Percentiles rank a stretch among this genome's conserved stretches.
phyloP scores from a whole-genome alignment of 2,797 vertebrate species.

The Tympanoctomys barrerae region DNA sequence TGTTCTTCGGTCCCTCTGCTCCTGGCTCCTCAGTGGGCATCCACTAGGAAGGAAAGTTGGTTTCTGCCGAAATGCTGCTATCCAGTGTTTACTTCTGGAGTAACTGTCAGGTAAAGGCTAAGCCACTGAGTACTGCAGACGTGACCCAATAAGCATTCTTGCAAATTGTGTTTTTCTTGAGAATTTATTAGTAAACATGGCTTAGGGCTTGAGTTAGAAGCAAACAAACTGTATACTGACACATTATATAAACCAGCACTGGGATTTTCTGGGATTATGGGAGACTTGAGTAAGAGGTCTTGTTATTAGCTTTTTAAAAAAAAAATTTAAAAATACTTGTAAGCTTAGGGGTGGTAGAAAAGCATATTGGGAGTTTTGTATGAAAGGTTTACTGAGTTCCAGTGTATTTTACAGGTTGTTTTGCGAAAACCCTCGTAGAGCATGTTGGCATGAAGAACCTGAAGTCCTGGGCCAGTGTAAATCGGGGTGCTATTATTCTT shows the following conservation, averaged over 20 bases:
- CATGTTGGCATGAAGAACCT: slow-evolving; percentile 92
- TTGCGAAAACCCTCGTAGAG: slow-evolving; percentile 93
- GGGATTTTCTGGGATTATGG: slow-evolving; percentile 25
- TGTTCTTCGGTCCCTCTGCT: neutral
- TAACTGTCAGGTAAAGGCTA: slow-evolving; percentile 18
- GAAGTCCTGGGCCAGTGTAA: slow-evolving; percentile 93
- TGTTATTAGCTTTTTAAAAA: slow-evolving; percentile 3
- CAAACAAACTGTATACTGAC: slow-evolving; percentile 10
- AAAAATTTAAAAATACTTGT: neutral
- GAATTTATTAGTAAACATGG: slow-evolving; percentile 53
- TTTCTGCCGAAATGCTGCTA: neutral
- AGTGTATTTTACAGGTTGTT: slow-evolving; percentile 89
- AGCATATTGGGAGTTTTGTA: neutral
- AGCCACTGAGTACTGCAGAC: slow-evolving; percentile 26
- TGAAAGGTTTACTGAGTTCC: neutral
- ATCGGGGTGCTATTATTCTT: slow-evolving; percentile 97
- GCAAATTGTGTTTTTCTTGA: slow-evolving; percentile 39
- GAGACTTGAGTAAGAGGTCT: slow-evolving; percentile 12
- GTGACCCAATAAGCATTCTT: neutral
- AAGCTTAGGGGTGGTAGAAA: neutral
- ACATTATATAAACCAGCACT: neutral
- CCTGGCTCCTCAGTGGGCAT: neutral
- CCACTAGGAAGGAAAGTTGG: neutral
- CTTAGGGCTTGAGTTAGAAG: neutral
- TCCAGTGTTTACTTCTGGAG: slow-evolving; percentile 49